A percentile compares a stretch with the other conserved stretches of the same genome.
Evolutionary conservation across 2,113 vertebrate genomes (phyloP).

Genomic region (Sebastes fasciatus): DNA sequence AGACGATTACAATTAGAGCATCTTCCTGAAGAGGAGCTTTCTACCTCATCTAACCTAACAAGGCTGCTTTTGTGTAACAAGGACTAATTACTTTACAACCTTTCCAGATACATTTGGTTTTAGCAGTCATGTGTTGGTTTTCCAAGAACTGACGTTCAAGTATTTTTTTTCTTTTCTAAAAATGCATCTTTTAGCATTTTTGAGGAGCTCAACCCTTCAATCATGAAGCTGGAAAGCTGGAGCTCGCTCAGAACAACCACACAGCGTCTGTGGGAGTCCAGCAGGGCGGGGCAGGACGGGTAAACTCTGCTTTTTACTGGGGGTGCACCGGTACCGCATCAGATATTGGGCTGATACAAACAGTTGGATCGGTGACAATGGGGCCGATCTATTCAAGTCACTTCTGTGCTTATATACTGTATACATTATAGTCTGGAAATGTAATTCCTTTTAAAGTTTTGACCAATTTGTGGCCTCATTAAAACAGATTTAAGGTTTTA

Average conservation of each 20-base stretch:
- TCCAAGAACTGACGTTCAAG: constrained; percentile 39
- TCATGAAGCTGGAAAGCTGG: constrained; percentile 39
- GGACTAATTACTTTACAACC: neutral
- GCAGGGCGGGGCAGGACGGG: constrained; percentile 1
- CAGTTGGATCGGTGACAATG: too few species aligned
- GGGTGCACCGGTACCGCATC: too few species aligned
- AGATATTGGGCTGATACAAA: too few species aligned
- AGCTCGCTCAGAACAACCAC: constrained; percentile 18
- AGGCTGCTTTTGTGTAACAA: constrained; percentile 15
- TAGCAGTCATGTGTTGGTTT: constrained; percentile 12
- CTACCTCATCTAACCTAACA: constrained; percentile 8
- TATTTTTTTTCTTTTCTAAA: constrained; percentile 26
- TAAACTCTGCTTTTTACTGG: neutral
- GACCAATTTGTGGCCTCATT: too few species aligned
- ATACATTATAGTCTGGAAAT: too few species aligned
- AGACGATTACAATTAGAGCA: constrained; percentile 28
- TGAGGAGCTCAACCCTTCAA: constrained; percentile 42
- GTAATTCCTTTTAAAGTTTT: too few species aligned
- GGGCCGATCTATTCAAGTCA: too few species aligned
- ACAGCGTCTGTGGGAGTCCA: constrained; percentile 14
- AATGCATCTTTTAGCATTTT: constrained; percentile 43
- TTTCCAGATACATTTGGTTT: constrained; percentile 24
- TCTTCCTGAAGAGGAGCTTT: neutral
- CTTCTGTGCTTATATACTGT: too few species aligned
- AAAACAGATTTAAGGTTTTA: too few species aligned